Evolutionary conservation across 2,888 invertebrate genomes (phyloP).

Genomic region (Limnephilus rhombicus): DNA sequence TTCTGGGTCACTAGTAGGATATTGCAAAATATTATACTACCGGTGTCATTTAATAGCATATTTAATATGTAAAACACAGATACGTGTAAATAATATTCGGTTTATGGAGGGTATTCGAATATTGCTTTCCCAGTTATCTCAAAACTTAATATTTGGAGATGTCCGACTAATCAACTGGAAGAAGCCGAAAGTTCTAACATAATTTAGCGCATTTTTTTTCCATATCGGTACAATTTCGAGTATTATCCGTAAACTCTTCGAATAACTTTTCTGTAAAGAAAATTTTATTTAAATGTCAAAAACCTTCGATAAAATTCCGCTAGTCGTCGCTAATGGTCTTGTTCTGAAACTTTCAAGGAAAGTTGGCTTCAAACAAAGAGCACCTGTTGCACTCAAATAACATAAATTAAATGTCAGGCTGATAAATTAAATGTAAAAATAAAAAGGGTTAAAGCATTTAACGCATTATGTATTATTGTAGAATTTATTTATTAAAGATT

Average conservation of each 20-base stretch:
- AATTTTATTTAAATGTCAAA: not conserved
- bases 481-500: not conserved
- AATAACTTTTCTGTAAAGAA: not conserved
- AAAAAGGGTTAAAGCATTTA: not conserved
- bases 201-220: not conserved
- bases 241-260: not conserved
- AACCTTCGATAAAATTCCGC: slow-evolving; percentile 13
- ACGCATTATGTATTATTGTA: not conserved
- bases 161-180: no score
- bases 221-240: not conserved
- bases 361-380: slow-evolving; percentile 28
- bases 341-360: slow-evolving; percentile 23
- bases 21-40: no score
- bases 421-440: not conserved
- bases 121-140: no score
- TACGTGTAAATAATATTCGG: no score
- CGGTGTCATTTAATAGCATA: no score
- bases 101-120: no score
- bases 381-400: slow-evolving; percentile 55
- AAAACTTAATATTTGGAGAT: no score
- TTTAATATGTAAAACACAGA: no score
- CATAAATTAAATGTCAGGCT: slow-evolving; percentile 27
- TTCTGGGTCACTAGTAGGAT: no score
- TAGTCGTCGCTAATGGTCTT: slow-evolving; percentile 43
- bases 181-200: not conserved